phyloP scores from a whole-genome alignment of 2,113 vertebrate genomes.

The Toxostoma redivivum region DNA sequence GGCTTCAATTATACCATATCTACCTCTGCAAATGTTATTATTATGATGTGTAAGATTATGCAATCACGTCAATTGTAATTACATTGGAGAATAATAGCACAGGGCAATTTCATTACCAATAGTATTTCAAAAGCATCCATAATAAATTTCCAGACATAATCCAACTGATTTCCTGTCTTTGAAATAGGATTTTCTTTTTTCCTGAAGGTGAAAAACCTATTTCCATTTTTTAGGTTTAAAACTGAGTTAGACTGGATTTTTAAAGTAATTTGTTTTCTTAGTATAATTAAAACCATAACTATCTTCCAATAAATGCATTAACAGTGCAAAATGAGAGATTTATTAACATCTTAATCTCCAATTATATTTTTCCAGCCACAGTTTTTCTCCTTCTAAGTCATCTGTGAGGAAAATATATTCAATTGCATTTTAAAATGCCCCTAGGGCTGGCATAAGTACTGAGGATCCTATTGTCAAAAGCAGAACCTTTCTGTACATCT shows the following conservation, averaged over 20 bases:
- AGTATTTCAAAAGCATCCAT: slow-evolving; percentile 49
- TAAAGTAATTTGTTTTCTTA: slow-evolving; percentile 23
- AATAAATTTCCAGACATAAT: slow-evolving; percentile 55
- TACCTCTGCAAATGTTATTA: slow-evolving; percentile 40
- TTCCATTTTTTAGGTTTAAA: slow-evolving; percentile 5
- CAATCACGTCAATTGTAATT: slow-evolving; percentile 59
- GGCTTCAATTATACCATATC: slow-evolving; percentile 28
- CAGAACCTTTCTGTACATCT: background rate
- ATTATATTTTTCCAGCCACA: background rate
- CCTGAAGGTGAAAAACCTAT: slow-evolving; percentile 35
- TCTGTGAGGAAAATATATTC: background rate
- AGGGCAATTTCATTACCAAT: slow-evolving; percentile 35
- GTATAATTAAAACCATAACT: slow-evolving; percentile 24
- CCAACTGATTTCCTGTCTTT: slow-evolving; percentile 52
- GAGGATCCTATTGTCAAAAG: background rate
- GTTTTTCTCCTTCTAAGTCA: background rate
- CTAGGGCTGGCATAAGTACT: background rate
- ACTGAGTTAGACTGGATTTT: background rate
- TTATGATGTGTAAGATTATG: slow-evolving; percentile 26
- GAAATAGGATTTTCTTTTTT: slow-evolving; percentile 49
- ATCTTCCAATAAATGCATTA: slow-evolving; percentile 31
- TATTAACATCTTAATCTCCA: slow-evolving; percentile 12
- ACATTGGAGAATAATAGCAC: slow-evolving; percentile 19
- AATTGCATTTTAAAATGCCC: background rate
- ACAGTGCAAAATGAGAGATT: slow-evolving; percentile 2